A percentile compares a stretch with the other conserved stretches of the same genome.
phyloP scores from a whole-genome alignment of 30 jellyfish, hydroid and myxozoan genomes.

The Rhopilema esculentum region DNA sequence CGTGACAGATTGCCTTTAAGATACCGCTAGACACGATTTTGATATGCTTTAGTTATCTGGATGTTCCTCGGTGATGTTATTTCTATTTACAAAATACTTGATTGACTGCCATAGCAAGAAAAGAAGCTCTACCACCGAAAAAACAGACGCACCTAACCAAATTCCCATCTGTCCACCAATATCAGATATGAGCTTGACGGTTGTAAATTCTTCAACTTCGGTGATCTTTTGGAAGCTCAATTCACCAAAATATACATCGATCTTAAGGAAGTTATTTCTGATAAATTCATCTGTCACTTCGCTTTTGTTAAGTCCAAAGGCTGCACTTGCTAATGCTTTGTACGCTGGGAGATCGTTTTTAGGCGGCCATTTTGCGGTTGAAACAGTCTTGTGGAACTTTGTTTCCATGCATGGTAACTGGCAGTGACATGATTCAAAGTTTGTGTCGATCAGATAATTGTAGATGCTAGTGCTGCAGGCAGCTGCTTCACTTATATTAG shows the following conservation, averaged over 20 bases:
- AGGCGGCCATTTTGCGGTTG: conserved; percentile 68
- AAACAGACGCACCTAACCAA: conserved; percentile 73
- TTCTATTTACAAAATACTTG: not conserved
- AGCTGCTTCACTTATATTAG: not conserved
- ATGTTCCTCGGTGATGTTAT: no score
- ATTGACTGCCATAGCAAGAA: not conserved
- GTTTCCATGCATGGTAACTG: conserved; percentile 52
- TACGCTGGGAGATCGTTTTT: conserved; percentile 26
- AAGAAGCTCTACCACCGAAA: conserved; percentile 42
- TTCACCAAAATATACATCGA: conserved; percentile 11
- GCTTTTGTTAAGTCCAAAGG: conserved; percentile 33
- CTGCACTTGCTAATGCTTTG: conserved; percentile 28
- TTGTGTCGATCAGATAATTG: not conserved
- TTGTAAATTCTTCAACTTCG: conserved; percentile 21
- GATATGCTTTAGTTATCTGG: no score
- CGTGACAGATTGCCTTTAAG: no score
- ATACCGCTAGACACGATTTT: no score
- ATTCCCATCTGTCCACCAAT: conserved; percentile 78
- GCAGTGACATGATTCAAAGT: conserved; percentile 49
- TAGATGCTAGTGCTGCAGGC: conserved; percentile 3
- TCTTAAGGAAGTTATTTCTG: conserved; percentile 37
- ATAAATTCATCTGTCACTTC: conserved; percentile 44
- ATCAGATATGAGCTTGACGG: conserved; percentile 26
- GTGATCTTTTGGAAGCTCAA: conserved; percentile 19
- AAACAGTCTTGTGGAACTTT: conserved; percentile 20